Evolutionary conservation across 2,888 invertebrate genomes (phyloP), one percentile per base, ranked within the genome.

Genomic region (Zhengitettix transpicula): DNA sequence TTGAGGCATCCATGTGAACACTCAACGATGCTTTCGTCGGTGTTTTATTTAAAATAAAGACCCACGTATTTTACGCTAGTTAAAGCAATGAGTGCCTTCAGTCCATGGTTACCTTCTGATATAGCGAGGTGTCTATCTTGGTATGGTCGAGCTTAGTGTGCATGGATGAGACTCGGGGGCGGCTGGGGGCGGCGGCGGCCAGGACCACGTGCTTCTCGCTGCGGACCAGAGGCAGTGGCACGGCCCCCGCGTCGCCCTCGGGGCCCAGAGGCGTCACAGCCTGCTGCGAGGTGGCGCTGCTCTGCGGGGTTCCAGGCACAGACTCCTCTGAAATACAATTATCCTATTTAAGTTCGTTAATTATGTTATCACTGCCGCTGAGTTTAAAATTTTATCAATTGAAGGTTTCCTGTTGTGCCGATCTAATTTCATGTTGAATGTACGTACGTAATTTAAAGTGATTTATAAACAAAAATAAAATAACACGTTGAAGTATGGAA

Each of bases 111-210:
- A 78, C 78, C 68, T 74, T 75, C 68, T 77, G 75, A 66, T 80
- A 80, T n/a, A 79, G 68, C 1, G 78, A 73, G 62, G 77, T 76
- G 68, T 82, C 80, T 59, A 81, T 81, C 71, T 81, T 81, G 11
- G 79, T 77, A 66, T 80, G 81, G 69, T 82, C 83, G 64, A 84
- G 71, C 65, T 82, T 81, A 56, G 81, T 79, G 65, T 82, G 81
- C 81, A 82, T 82, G 17, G 82, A 77, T 16, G 77, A 73, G 5
- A 78, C 74, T 54, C 75, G 73, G 0, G 78, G 78, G 7, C 78
- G 67, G 10, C 71, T 66, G 1, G 76, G 75, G 63, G 73, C 73
- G 40, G 68, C 66, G 69, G 73, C 75, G 28, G 78, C 75, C 55
- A 80, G 71, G 0, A 81, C 76, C 58, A 81, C 75, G 61, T 79